Base-by-base conservation (phyloP, 1,140 invertebrate genomes). In the Polypedilum pembai region DNA sequence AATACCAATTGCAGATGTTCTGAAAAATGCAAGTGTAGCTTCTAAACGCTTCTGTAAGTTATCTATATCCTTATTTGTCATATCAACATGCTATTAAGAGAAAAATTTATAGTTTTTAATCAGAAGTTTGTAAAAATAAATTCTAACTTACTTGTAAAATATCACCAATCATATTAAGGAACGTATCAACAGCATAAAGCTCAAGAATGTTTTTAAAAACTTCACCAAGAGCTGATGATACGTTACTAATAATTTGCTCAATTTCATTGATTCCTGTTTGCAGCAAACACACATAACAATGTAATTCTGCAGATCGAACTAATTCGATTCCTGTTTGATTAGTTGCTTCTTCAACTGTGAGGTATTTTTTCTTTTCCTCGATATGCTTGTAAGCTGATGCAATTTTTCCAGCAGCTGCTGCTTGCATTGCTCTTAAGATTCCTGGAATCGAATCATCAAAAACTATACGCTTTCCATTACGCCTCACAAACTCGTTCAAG, bases 1-100 rank as follows among this genome's bases (percentile, higher is more conserved):
- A 8, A 98, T 83, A 7, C 90, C 88, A 0, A 98, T 90, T 17
- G 93, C 94, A 84, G 98, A 94, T 3, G 92, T 91, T 75, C 95
- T 87, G 33, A 98, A 86, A 1, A 84, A 79, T 3, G 81, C 79
- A 40, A 98, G 82, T 18, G 93, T 82, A 21, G 87, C 85, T 77
- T 92, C 89, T 56, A 95, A 81, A 72, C 88, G 87, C 8, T 83
- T 78, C 78, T 93, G 89, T n/a, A 94, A 79, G 0, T 83, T 77
- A 41, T 86, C 83, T 3, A 95, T 84, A 77, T 93, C 87, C 73
- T 83, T 79, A 63, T 86, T 84, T 0, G 83, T 85, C 41, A 92
- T 79, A 74, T 87, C 86, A 3, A 90, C 88, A 80, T 88, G 92
- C 91, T 93, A 77, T 73, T 79, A 79, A 79, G 79, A 75, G 73